phyloP scores from a whole-genome alignment of 2,888 invertebrate genomes.

The Drosophila greeni region DNA sequence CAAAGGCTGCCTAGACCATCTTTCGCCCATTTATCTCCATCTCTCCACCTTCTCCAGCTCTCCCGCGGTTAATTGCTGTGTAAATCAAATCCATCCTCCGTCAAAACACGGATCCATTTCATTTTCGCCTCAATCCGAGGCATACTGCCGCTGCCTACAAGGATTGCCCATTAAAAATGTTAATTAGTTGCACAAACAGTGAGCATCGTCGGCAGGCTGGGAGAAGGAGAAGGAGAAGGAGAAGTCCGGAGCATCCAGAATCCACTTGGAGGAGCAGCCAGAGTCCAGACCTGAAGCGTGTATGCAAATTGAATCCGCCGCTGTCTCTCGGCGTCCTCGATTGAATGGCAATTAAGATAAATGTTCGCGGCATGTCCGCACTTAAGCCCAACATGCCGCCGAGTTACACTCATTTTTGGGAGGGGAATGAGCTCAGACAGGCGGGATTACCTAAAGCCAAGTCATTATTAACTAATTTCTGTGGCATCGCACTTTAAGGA shows the following conservation, averaged over 20 bases:
- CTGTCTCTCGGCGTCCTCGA: constrained; percentile 58
- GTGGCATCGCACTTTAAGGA: constrained; percentile 50
- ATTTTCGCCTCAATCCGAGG: constrained; percentile 23
- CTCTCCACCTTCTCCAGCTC: not conserved
- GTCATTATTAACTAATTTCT: constrained; percentile 65
- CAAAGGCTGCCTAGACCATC: not conserved
- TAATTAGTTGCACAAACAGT: constrained; percentile 72
- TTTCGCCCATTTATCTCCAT: constrained; percentile 14
- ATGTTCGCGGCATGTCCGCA: constrained; percentile 71
- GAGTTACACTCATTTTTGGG: constrained; percentile 1
- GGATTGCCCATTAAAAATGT: constrained; percentile 71
- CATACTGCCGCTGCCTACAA: constrained; percentile 50
- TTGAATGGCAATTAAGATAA: constrained; percentile 72
- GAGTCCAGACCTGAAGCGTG: constrained; percentile 47
- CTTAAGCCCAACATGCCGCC: constrained; percentile 51
- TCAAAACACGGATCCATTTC: constrained; percentile 40
- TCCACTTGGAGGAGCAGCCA: constrained; percentile 4
- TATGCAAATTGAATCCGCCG: constrained; percentile 64
- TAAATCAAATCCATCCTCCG: constrained; percentile 61
- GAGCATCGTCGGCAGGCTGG: constrained; percentile 52
- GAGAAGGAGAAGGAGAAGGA: constrained; percentile 14
- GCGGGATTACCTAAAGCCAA: constrained; percentile 39
- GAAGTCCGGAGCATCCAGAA: not conserved
- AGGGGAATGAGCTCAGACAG: not conserved
- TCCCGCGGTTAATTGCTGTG: constrained; percentile 52